Base-by-base conservation (phyloP, 2,113 vertebrate species). In the Dipodomys stephensi region DNA sequence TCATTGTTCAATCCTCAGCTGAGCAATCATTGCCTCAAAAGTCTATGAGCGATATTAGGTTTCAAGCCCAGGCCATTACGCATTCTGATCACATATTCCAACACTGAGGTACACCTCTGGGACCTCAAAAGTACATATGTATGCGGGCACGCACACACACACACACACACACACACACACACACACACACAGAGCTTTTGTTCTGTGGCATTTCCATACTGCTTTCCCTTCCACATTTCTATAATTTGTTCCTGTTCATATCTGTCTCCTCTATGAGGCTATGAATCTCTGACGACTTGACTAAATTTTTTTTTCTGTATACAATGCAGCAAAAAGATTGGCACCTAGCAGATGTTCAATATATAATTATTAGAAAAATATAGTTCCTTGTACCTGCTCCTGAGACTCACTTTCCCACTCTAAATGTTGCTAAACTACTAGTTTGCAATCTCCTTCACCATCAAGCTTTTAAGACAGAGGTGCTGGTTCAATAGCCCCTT, bases 401-500 rank as follows among this genome's bases (percentile, higher is more conserved):
- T 0, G 23, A 91, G 62, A 88, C 44, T 22, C 73, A 82, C 67
- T 83, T 89, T 74, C 25, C 68, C 65, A 53, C 64, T 83, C 30
- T 22, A 46, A 93, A 9, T 83, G 94, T 88, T 90, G 64, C 69
- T 91, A 49, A 53, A 57, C 87, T 88, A 27, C 27, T 67, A 81
- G 30, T 83, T 11, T 84, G 80, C 57, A 78, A 84, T 84, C 72
- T 78, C 64, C 65, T 68, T 73, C 23, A 84, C 46, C 80, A 94
- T 92, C 77, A 62, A 22, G 49, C 23, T 86, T 67, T 89, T 67
- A 60, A 77, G 73, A 93, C 68, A 92, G 67, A 77, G 83, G 68
- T 82, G 81, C 77, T 96, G 92, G 94, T 90, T 93, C 83, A 88
- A 81, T 86, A 87, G 64, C 82, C 46, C 67, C 64, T 77, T 80